These are phyloP conservation scores for Fukomys damarensis DNA, from an alignment of 2,113 vertebrate species.

Conservation along the genomic window DNA sequence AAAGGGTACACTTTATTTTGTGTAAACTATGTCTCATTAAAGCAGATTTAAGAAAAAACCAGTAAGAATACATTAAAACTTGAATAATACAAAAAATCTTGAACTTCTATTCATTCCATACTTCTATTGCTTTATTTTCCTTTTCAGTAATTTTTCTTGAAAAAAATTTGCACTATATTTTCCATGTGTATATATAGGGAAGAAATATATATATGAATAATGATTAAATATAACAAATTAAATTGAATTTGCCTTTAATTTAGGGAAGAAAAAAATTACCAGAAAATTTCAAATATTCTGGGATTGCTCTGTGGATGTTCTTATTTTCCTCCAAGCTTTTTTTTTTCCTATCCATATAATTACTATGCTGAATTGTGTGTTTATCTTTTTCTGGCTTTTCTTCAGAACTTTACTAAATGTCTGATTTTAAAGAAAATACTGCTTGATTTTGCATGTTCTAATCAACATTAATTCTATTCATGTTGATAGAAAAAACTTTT, in stretches of 20 bases:
- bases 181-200: not conserved
- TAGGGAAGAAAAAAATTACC: not conserved
- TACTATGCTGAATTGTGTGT: not conserved
- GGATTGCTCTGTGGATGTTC: not conserved
- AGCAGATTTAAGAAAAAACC: not conserved
- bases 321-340: too few relatives aligned
- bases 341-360: not conserved
- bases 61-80: not conserved
- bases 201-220: not conserved
- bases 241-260: not conserved
- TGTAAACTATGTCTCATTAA: not conserved
- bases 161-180: not conserved
- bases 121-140: not conserved
- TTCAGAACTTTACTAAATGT: not conserved
- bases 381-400: not conserved
- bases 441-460: not conserved
- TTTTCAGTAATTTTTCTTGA: not conserved
- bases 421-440: not conserved
- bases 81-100: not conserved
- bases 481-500: too few relatives aligned
- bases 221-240: not conserved
- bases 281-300: not conserved
- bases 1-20: not conserved
- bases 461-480: not conserved
- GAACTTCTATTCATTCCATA: not conserved